Evolutionary conservation across 2,113 vertebrate species (phyloP), one percentile per base, ranked within the genome.

Genomic region (Micronycteris hirsuta): DNA sequence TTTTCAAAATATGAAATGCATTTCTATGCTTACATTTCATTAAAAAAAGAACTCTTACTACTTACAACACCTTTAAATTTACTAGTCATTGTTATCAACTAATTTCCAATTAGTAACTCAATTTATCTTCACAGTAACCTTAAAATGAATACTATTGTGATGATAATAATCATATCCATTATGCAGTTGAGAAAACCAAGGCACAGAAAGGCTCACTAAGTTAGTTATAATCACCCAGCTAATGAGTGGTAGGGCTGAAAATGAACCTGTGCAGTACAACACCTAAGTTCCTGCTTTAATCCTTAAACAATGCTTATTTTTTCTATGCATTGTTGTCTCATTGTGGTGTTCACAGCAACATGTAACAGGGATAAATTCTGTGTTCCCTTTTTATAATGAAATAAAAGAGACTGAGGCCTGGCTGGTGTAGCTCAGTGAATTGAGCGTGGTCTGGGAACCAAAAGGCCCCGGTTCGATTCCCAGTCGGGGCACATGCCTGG

Each of bases 231-330:
- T 31, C 49, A 65, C 45, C 7, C 19, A 78, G 16, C 4, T 52
- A 13, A 8, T 16, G 14, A 13, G n/a, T 4, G 2, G 1, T 22
- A 31, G 8, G 43, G 81, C 15, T 43, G 4, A 13, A 4, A 33
- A 41, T 58, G 7, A 86, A 54, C 10, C 1, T 56, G 7, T 0
- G 1, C 2, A 56, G 4, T 2, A 14, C 22, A 47, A 41, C 4
- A 43, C 0, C 9, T 14, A n/a, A 43, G 14, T 43, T 61, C 11
- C 36, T 19, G 5, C 36, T 89, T 61, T 54, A 54, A 20, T 26
- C 11, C 0, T 61, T 74, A 19, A 4, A 19, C 14, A 47, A 0
- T 16, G 12, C 5, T 19, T 1, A 70, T 13, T 49, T 49, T 65
- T 41, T 14, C 43, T 41, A 4, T 49, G 4, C 3, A 31, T 14